Conservation (phyloP, 1,140 invertebrate species). For the Eumeta japonica region DNA sequence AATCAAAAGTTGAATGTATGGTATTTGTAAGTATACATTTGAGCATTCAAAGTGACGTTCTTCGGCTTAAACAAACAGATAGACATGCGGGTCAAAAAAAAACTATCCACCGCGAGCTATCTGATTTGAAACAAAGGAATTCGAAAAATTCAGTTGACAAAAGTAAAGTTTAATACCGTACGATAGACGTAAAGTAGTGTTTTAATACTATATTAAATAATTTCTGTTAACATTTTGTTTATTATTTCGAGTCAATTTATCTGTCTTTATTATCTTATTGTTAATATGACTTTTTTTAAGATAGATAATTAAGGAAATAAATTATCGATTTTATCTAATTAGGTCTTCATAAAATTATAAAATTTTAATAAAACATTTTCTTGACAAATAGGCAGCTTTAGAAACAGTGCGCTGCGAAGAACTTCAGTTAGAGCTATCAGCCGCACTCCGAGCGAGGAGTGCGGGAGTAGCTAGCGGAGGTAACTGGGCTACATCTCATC, state of each 20-base stretch:
- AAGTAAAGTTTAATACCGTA: no score
- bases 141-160: no score
- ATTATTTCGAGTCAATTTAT: not conserved
- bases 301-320: not conserved
- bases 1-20: no score
- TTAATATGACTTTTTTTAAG: not conserved
- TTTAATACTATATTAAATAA: no score
- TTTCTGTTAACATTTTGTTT: no score
- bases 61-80: no score
- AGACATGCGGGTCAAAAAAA: no score
- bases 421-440: constrained; percentile 79
- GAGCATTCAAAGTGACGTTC: no score
- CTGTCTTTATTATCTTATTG: not conserved
- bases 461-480: constrained; percentile 30
- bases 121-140: no score
- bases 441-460: constrained; percentile 51
- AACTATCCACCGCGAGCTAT: no score
- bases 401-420: constrained; percentile 89
- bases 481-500: constrained; percentile 55
- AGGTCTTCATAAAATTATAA: not conserved
- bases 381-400: constrained; percentile 66
- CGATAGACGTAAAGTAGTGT: no score
- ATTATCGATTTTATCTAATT: not conserved
- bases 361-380: not conserved
- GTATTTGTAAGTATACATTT: no score